Evolutionary conservation across 2,888 invertebrate species (phyloP).

Genomic region (Caenorhabditis becei): DNA sequence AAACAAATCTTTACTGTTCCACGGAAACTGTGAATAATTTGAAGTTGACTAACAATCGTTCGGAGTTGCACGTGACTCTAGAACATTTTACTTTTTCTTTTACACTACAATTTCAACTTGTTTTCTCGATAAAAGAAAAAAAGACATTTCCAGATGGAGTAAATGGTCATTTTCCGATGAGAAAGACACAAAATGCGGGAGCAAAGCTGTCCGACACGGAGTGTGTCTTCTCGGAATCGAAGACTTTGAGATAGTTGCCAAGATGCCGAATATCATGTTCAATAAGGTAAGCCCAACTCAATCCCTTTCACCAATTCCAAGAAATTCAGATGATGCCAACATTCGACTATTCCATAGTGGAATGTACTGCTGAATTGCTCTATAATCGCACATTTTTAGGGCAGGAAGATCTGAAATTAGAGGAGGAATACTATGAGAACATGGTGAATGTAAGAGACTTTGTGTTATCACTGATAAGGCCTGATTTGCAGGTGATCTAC

Average conservation of each 20-base stretch:
- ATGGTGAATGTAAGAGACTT: constrained; percentile 61
- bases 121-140: too few species aligned
- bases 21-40: too few species aligned
- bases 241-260: constrained; percentile 49
- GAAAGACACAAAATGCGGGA: constrained; percentile 51
- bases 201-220: constrained; percentile 47
- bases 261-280: constrained; percentile 62
- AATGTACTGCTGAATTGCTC: constrained; percentile 66
- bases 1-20: too few species aligned
- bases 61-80: too few species aligned
- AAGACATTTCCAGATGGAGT: constrained; percentile 51
- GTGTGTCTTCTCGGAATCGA: constrained; percentile 65
- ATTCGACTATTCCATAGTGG: constrained; percentile 65
- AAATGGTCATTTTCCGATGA: constrained; percentile 56
- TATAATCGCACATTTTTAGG: constrained; percentile 65
- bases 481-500: constrained; percentile 46
- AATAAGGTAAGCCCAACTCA: constrained; percentile 46
- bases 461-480: neutral
- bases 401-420: constrained; percentile 57
- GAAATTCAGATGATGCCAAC: constrained; percentile 62
- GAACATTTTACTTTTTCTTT: too few species aligned
- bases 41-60: too few species aligned
- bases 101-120: too few species aligned
- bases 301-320: neutral
- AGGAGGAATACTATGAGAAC: constrained; percentile 61